Evolutionary conservation across 2,888 invertebrate genomes (phyloP), one percentile per base, ranked within the genome.

Genomic region (Netelia melanura): DNA sequence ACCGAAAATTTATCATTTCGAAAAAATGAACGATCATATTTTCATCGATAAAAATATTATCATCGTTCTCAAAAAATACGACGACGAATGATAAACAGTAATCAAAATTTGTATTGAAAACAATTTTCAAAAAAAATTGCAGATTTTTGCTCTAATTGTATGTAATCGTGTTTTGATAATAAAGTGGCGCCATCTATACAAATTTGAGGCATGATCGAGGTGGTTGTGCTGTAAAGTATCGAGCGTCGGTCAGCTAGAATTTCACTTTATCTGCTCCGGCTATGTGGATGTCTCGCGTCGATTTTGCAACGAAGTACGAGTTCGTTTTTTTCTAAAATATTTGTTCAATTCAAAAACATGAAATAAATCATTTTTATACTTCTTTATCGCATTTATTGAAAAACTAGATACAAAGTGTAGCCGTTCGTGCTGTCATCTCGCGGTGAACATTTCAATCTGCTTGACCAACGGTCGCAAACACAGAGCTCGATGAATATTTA

Each of bases 161-260:
- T 38, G 25, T 3, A 21, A 21, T 38, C 21, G 64, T 61, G 21
- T n/a, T 5, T 14, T 5, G 44, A 10, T 43, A 62, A 14, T 11
- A 14, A 10, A 43, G n/a, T 61, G 25, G 38, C 71, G 58, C 52
- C 79, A 48, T 80, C 83, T 65, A 6, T 10, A 48, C n/a, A 30
- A 21, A 0, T 30, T 30, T 5, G 30, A 30, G 30, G 30, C 1
- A 1, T 14, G 11, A 43, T 25, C n/a, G n/a, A 30, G 30, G 5
- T 30, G 23, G 9, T 5, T n/a, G n/a, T 10, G 8, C 3, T 11
- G 2, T 17, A 14, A 23, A 52, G 30, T 71, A 52, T 10, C 65
- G 44, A 23, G n/a, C 5, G 65, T 6, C 21, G 67, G 58, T 58
- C 30, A 80, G 25, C 25, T 9, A 44, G 72, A 25, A 58, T n/a